Conservation (phyloP, 2,113 vertebrate species). For the Aspidoscelis tigris region DNA sequence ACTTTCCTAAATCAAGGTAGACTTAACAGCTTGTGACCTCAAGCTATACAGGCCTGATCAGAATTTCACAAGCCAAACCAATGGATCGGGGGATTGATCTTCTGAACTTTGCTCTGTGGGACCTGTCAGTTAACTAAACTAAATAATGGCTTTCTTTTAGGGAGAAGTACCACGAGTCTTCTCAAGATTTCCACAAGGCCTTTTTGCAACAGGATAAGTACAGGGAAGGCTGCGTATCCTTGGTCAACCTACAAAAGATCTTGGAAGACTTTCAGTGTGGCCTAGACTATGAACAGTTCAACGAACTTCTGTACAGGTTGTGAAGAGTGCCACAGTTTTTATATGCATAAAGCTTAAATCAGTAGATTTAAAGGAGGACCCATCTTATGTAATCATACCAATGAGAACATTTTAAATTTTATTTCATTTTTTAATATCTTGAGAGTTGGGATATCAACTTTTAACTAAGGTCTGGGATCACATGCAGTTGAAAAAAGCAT, state of each 20-base stretch:
- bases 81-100: no score
- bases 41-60: background rate
- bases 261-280: conserved; percentile 52
- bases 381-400: background rate
- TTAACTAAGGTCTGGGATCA: background rate
- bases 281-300: conserved; percentile 57
- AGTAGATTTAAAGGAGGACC: background rate
- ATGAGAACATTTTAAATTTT: background rate
- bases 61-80: background rate
- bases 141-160: conserved; percentile 65
- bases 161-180: conserved; percentile 64
- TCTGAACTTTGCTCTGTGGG: no score
- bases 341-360: background rate
- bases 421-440: background rate
- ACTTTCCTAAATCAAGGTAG: background rate
- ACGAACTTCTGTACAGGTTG: conserved; percentile 64
- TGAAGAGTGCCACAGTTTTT: background rate
- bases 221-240: conserved; percentile 36
- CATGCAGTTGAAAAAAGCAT: no score
- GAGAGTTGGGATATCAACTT: background rate
- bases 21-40: background rate
- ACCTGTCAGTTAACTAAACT: conserved; percentile 27
- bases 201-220: conserved; percentile 55
- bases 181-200: conserved; percentile 61
- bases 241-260: conserved; percentile 50